Conservation (phyloP, 2,113 vertebrate species). For the Bufo bufo region DNA sequence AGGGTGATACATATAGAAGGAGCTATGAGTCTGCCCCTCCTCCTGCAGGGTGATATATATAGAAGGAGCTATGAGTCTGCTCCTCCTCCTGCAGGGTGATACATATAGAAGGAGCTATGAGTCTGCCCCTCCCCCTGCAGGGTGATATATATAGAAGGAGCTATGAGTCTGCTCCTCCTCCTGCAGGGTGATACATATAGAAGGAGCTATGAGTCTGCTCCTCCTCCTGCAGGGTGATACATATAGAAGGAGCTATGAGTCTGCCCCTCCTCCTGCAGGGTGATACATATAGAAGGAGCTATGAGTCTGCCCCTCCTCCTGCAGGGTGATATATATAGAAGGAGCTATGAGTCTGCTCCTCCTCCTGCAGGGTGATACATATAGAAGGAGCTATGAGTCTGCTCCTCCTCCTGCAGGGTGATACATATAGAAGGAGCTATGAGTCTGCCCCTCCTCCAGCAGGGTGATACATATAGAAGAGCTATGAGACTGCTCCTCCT, state of each 20-base stretch:
- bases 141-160: background rate
- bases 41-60: background rate
- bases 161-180: background rate
- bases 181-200: background rate
- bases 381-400: background rate
- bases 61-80: background rate
- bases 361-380: background rate
- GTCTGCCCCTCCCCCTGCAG: background rate
- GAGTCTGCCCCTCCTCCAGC: background rate
- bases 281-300: background rate
- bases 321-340: background rate
- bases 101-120: background rate
- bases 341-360: background rate
- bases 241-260: background rate
- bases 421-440: background rate
- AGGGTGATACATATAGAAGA: background rate
- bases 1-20: background rate
- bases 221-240: background rate
- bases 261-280: background rate
- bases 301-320: background rate
- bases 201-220: background rate
- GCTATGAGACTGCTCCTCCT: background rate
- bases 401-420: background rate
- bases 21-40: background rate
- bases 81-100: background rate